phyloP scores from a whole-genome alignment of 2,888 invertebrate genomes.

The Euzophera pinguis region DNA sequence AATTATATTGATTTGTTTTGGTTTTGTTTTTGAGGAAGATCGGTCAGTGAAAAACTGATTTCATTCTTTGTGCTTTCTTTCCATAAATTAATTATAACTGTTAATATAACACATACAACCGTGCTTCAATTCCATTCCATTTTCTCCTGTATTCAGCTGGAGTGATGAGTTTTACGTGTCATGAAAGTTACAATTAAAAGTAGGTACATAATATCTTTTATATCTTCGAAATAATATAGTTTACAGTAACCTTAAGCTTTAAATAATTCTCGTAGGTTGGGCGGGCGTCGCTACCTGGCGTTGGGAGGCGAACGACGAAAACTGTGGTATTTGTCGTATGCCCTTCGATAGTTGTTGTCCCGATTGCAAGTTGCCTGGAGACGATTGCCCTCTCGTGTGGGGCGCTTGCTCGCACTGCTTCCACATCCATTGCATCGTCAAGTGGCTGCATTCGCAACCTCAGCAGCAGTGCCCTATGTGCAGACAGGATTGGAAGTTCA shows the following conservation, averaged over 20 bases:
- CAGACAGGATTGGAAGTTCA: conserved; percentile 99
- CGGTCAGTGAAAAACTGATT: too few relatives aligned
- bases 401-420: conserved; percentile 99
- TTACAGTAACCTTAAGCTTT: not conserved
- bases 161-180: conserved; percentile 24
- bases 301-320: conserved; percentile 99
- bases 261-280: conserved; percentile 82
- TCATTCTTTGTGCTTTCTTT: too few relatives aligned
- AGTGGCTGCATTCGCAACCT: conserved; percentile 98
- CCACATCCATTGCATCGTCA: conserved; percentile 99
- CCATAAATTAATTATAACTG: too few relatives aligned
- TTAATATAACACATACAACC: not conserved
- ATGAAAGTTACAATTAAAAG: conserved; percentile 84
- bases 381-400: conserved; percentile 99
- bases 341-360: conserved; percentile 99
- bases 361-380: conserved; percentile 97
- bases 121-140: not conserved
- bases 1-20: too few relatives aligned
- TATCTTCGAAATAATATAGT: not conserved
- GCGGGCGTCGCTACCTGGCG: conserved; percentile 98
- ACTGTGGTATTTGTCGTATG: conserved; percentile 99
- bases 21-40: too few relatives aligned
- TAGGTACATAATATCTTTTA: conserved; percentile 44
- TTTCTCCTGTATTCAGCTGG: not conserved
- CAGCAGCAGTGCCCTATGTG: conserved; percentile 97